These are phyloP conservation scores for Nomada flava DNA, from an alignment of 2,888 invertebrate genomes.

Conservation along the genomic window DNA sequence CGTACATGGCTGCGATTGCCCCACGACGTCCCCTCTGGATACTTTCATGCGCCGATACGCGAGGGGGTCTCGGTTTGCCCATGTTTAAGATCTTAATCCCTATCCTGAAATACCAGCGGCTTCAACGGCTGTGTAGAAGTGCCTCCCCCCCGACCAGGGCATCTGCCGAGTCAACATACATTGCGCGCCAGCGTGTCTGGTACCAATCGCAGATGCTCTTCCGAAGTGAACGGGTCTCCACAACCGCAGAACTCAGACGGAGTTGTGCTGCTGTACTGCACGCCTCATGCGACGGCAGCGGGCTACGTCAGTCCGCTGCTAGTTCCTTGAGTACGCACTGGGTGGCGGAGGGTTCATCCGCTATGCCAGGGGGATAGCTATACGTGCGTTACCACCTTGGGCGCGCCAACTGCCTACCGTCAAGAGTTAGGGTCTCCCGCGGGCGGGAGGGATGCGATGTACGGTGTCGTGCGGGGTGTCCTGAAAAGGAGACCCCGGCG, in stretches of 20 bases:
- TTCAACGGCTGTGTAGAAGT: too few species aligned
- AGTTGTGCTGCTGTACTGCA: too few species aligned
- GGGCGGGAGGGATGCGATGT: too few species aligned
- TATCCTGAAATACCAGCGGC: neutral
- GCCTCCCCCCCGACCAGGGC: neutral
- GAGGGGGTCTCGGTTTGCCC: neutral
- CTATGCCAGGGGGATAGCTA: neutral
- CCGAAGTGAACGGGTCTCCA: neutral
- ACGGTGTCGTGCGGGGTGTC: too few species aligned
- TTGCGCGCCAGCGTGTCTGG: neutral
- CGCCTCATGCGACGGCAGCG: neutral
- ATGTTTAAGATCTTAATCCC: neutral
- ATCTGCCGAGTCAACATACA: neutral
- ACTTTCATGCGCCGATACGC: neutral
- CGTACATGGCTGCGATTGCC: too few species aligned
- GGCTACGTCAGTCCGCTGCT: neutral
- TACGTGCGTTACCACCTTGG: too few species aligned
- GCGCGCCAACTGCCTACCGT: too few species aligned
- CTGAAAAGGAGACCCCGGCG: too few species aligned
- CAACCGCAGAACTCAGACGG: neutral
- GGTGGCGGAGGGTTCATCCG: neutral
- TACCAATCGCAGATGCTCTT: neutral
- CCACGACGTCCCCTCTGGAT: neutral
- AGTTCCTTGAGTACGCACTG: neutral
- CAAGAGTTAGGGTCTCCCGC: too few species aligned